Percentiles rank a stretch among this genome's conserved stretches.
Evolutionary conservation across 2,888 invertebrate species (phyloP).

Genomic region (Drosophila neotestacea): DNA sequence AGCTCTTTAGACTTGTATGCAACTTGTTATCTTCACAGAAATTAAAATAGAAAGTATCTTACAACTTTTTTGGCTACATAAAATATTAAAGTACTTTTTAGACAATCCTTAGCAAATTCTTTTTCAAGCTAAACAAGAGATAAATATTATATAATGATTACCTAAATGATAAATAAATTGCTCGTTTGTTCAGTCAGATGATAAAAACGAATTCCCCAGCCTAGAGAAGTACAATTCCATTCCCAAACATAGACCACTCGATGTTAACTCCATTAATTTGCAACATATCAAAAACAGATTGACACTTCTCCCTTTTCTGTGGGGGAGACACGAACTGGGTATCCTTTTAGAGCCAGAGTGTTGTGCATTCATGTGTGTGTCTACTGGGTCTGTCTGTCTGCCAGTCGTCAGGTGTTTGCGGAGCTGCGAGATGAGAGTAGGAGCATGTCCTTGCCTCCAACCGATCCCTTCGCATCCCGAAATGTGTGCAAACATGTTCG

Average conservation of each 20-base stretch:
- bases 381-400: slow-evolving; percentile 35
- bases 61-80: slow-evolving; percentile 7
- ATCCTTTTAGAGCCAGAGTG: slow-evolving; percentile 56
- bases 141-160: slow-evolving; percentile 2
- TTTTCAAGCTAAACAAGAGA: slow-evolving; percentile 1
- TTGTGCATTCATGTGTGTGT: slow-evolving; percentile 63
- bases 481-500: slow-evolving; percentile 73
- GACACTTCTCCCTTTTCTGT: slow-evolving; percentile 48
- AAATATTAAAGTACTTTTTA: not conserved
- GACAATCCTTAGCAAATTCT: not conserved
- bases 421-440: slow-evolving; percentile 18
- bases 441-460: slow-evolving; percentile 2
- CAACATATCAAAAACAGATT: slow-evolving; percentile 67
- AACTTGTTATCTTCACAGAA: slow-evolving; percentile 16
- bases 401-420: slow-evolving; percentile 31
- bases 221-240: slow-evolving; percentile 2
- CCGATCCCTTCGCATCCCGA: slow-evolving; percentile 18
- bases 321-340: slow-evolving; percentile 28
- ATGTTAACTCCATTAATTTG: slow-evolving; percentile 72
- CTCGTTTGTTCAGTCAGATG: slow-evolving; percentile 14
- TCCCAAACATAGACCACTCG: slow-evolving; percentile 29
- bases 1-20: slow-evolving; percentile 12
- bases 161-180: slow-evolving; percentile 29
- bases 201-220: slow-evolving; percentile 11
- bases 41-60: slow-evolving; percentile 9